Evolutionary conservation across 2,113 vertebrate genomes (phyloP).

Genomic region (Sturnira hondurensis): DNA sequence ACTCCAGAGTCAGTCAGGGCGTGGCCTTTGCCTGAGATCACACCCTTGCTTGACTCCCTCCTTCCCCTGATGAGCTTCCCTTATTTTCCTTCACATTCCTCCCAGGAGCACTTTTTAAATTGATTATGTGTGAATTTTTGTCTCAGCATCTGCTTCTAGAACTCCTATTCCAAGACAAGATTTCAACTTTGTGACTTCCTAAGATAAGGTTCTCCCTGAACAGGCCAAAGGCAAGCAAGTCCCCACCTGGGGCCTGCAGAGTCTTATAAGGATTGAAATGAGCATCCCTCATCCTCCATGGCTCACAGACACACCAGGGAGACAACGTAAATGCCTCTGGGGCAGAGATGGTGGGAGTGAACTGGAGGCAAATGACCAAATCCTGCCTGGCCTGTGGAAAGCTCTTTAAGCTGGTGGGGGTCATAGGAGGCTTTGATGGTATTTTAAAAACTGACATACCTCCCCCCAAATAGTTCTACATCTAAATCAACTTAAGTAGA

Average conservation of each 20-base stretch:
- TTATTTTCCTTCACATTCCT: not conserved
- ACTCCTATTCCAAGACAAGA: not conserved
- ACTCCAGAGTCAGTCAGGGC: not conserved
- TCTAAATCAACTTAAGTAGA: not conserved
- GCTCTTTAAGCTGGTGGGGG: fast-evolving
- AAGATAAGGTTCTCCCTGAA: not conserved
- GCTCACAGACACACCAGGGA: fast-evolving
- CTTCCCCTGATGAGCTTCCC: not conserved
- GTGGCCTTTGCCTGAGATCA: not conserved
- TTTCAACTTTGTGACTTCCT: not conserved
- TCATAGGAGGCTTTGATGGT: not conserved
- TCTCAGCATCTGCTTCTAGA: not conserved
- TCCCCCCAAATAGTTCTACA: not conserved
- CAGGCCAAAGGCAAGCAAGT: not conserved
- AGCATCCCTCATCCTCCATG: fast-evolving
- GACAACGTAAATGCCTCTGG: not conserved
- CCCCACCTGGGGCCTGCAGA: not conserved
- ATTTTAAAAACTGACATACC: not conserved
- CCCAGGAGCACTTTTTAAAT: not conserved
- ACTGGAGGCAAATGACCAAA: not conserved
- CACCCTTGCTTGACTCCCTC: not conserved
- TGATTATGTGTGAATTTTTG: not conserved
- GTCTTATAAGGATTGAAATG: not conserved
- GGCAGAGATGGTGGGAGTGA: no score
- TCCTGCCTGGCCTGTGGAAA: fast-evolving